A percentile compares a stretch with the other conserved stretches of the same genome.
These are phyloP conservation scores for Oophaga sylvatica DNA, from an alignment of 2,797 vertebrate species.

Conservation along the genomic window DNA sequence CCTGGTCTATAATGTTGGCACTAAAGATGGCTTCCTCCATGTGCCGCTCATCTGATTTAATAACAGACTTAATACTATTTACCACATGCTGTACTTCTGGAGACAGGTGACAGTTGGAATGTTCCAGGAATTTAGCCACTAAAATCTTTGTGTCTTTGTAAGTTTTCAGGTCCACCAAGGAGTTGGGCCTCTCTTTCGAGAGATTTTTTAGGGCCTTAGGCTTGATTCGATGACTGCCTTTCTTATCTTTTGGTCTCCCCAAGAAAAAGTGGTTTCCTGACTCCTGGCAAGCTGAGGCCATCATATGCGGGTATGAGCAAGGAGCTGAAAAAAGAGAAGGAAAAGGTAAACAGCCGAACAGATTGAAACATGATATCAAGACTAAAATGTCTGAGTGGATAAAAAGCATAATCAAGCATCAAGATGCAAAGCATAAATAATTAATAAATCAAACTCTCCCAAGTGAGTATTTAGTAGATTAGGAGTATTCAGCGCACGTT, in stretches of 20 bases:
- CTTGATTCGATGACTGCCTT: conserved; percentile 76
- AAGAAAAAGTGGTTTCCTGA: conserved; percentile 65
- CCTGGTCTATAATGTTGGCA: conserved; percentile 89
- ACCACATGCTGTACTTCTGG: conserved; percentile 91
- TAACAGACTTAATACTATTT: conserved; percentile 87
- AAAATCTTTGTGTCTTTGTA: conserved; percentile 92
- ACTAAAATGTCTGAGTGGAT: conserved; percentile 40
- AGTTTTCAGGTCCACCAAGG: conserved; percentile 89
- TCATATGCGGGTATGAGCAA: conserved; percentile 66
- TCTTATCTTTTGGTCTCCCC: conserved; percentile 77
- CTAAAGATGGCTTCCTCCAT: conserved; percentile 94
- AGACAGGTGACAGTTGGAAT: conserved; percentile 87
- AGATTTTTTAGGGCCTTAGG: conserved; percentile 71
- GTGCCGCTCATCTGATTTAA: conserved; percentile 88
- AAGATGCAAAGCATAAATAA: conserved; percentile 45
- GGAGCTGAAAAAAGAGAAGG: conserved; percentile 66
- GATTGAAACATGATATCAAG: conserved; percentile 29
- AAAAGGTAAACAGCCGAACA: conserved; percentile 42
- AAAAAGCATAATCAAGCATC: conserved; percentile 40
- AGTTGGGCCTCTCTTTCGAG: conserved; percentile 81
- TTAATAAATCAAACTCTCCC: conserved; percentile 32
- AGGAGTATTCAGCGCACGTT: conserved; percentile 22
- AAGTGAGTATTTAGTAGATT: conserved; percentile 16
- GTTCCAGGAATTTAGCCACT: conserved; percentile 95
- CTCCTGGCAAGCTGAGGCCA: conserved; percentile 68